These are phyloP conservation scores for Mastacembelus armatus DNA, from an alignment of 2,797 vertebrate species.

Conservation along the genomic window DNA sequence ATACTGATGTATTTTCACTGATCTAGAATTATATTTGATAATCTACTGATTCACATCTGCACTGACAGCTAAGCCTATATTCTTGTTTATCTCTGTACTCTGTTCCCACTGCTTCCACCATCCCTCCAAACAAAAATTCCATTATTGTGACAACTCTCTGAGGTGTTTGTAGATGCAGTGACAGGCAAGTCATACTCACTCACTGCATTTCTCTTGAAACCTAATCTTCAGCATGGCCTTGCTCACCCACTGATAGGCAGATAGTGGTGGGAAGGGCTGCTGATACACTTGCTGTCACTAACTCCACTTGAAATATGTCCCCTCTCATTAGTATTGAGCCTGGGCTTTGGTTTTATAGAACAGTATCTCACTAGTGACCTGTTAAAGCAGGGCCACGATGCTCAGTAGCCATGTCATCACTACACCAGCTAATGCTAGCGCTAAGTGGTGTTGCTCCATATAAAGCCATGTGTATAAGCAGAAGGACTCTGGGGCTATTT, in stretches of 20 bases:
- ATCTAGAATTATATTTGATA: conserved; percentile 66
- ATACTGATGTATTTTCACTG: conserved; percentile 38
- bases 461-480: conserved; percentile 50
- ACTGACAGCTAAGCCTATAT: conserved; percentile 67
- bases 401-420: conserved; percentile 62
- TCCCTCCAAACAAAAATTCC: conserved; percentile 78
- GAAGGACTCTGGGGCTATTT: conserved; percentile 57
- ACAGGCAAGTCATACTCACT: conserved; percentile 78
- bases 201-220: conserved; percentile 77
- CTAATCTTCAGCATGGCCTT: conserved; percentile 79
- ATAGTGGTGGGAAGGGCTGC: conserved; percentile 66
- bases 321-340: conserved; percentile 75
- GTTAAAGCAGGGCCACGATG: conserved; percentile 48
- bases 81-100: conserved; percentile 72
- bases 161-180: conserved; percentile 80
- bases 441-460: conserved; percentile 53
- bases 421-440: conserved; percentile 29
- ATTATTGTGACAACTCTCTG: conserved; percentile 82
- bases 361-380: conserved; percentile 61
- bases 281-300: conserved; percentile 71
- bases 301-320: conserved; percentile 68
- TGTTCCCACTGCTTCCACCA: conserved; percentile 60
- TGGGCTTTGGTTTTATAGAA: conserved; percentile 64
- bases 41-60: conserved; percentile 60
- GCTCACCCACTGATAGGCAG: conserved; percentile 78